Base-by-base conservation (phyloP, 2,113 vertebrate species). In the Tragelaphus imberbis region DNA sequence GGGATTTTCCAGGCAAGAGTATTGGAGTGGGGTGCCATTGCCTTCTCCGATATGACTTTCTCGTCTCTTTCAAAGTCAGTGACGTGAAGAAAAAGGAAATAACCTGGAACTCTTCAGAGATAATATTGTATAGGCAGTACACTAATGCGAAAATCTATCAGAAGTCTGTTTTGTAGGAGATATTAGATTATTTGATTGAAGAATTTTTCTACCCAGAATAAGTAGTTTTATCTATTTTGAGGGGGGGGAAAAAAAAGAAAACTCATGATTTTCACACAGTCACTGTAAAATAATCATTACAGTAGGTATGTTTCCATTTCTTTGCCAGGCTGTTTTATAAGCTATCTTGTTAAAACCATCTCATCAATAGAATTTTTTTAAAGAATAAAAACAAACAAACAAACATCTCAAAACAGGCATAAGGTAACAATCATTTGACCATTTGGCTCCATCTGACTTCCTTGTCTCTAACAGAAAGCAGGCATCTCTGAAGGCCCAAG, bases 391-490 rank as follows among this genome's bases (percentile, higher is more conserved):
- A 40, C 40, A 63, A 17, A 10, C 58, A 59, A 9, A 63, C 28
- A 71, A 44, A 77, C 40, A 77, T 44, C 40, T 77, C 71, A 80
- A 94, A 92, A 85, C 17, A 97, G 51, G 81, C 75, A 92, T 51
- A 59, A 61, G 68, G 63, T 84, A 94, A 82, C 40, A 90, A 91
- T 82, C 58, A 56, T 94, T 33, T 84, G 17, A 88, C 77, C 16
- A 68, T 49, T 15, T 89, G 40, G 65, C 30, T 87, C 58, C 49
- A 92, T 51, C 30, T 59, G 28, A 96, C 63, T 94, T 80, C 79
- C 33, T 95, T 94, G 94, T 96, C 55, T 97, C 11, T 58, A 91
- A 44, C 27, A 94, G 40, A 53, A 92, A 92, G 56, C 7, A 68
- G 84, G 40, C 4, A 85, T 10, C 58, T 90, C 85, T 59, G 88